Base-by-base conservation (phyloP, 2,113 vertebrate genomes). In the Sander vitreus region DNA sequence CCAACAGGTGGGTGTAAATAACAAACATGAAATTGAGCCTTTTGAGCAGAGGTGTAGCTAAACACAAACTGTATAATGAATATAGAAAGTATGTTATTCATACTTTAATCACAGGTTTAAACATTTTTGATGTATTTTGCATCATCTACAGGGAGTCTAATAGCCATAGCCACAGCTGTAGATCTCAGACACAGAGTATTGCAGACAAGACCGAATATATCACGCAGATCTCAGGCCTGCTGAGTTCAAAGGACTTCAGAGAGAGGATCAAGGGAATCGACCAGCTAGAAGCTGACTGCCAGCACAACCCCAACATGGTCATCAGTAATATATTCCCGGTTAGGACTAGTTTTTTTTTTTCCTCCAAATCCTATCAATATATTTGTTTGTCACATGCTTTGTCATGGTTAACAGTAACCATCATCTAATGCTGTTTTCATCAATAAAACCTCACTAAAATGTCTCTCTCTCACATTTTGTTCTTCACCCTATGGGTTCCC, bases 231-330 rank as follows among this genome's bases (percentile, higher is more conserved):
- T 92, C 94, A 10, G 87, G 85, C 30, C 87, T 95, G 4, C 87
- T 99, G 89, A 94, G 89, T 6, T 96, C 97, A 73, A 97, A 94
- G 64, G 98, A 99, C 85, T 99, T 99, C 92, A 95, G 96, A 6
- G 96, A 98, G 74, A 95, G 97, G 66, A 95, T 97, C 70, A 93
- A 83, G 78, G 98, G 96, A 73, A 96, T 98, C 9, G 96, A 96
- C 73, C 97, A 97, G 88, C 93, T 99, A 50, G 90, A 96, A 54
- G 74, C 82, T 6, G 96, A 97, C 85, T 96, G 97, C 21, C 93
- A 97, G 93, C 93, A 94, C 80, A 96, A 95, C 86, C 96, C 95
- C 0, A 95, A 90, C 47, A 79, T 97, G 84, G 95, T 99, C 81
- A 91, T 96, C 43, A 83, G 94, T 36, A 97, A 96, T 89, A 91